Conservation (phyloP, 1,140 invertebrate genomes). For the Sarcophaga peregrina region DNA sequence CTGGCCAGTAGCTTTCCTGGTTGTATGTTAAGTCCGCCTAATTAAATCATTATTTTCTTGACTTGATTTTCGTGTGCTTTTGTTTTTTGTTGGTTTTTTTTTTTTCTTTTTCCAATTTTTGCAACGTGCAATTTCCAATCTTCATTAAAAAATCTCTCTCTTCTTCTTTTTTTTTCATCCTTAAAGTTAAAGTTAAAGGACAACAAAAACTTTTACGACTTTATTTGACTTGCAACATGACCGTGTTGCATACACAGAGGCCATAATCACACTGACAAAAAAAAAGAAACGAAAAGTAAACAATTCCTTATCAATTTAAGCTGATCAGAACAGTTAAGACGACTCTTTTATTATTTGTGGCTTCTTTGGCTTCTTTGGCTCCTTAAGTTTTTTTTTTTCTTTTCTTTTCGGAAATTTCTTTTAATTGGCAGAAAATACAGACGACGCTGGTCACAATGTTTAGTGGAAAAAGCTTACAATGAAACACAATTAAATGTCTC, state of each 20-base stretch:
- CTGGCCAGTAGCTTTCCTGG: neutral
- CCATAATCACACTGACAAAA: neutral
- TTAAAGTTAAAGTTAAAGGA: neutral
- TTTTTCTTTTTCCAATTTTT: too few species aligned
- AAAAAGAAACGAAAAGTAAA: neutral
- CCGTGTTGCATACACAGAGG: neutral
- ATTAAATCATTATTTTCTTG: conserved; percentile 12
- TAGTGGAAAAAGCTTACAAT: neutral
- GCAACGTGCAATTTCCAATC: too few species aligned
- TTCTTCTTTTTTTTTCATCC: neutral
- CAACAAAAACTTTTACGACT: conserved; percentile 36
- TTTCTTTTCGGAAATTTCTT: conserved; percentile 1
- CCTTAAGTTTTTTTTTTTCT: neutral
- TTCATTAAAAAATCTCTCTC: neutral
- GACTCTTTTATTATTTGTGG: neutral
- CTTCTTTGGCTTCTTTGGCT: neutral
- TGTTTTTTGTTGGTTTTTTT: neutral
- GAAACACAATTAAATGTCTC: conserved; percentile 26
- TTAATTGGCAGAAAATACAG: conserved; percentile 32
- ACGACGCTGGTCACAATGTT: neutral
- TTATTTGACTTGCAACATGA: conserved; percentile 42
- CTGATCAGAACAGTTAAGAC: conserved; percentile 29
- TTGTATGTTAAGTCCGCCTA: neutral
- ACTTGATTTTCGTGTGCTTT: neutral
- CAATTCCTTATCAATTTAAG: conserved; percentile 2